These are phyloP conservation scores for Chymomyza costata DNA, from an alignment of 1,140 invertebrate species.

Conservation along the genomic window DNA sequence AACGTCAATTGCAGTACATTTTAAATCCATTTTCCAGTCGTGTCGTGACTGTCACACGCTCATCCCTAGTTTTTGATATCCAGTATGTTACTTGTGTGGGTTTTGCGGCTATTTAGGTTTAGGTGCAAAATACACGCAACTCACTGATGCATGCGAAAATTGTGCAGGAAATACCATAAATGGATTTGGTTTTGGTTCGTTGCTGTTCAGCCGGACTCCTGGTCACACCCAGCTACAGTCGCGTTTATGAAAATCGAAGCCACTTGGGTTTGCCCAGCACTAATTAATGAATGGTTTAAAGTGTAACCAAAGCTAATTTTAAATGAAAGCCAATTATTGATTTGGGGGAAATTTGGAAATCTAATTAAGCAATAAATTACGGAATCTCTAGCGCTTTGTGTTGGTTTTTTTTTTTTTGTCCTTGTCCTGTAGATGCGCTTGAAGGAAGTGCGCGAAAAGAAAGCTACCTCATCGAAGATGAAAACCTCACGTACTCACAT, in stretches of 20 bases:
- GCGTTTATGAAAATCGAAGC: too few relatives aligned
- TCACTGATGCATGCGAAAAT: conserved; percentile 60
- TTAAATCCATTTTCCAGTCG: too few relatives aligned
- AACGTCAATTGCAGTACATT: too few relatives aligned
- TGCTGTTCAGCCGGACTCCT: conserved; percentile 3
- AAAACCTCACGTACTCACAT: conserved; percentile 81
- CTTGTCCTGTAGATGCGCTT: conserved; percentile 80
- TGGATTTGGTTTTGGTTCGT: conserved; percentile 42
- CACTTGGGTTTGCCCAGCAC: conserved; percentile 23
- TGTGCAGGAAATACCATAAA: conserved; percentile 66
- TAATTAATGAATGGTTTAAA: conserved; percentile 53
- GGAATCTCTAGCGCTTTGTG: not conserved
- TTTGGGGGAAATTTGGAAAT: too few relatives aligned
- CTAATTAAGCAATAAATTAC: too few relatives aligned
- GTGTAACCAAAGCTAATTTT: too few relatives aligned
- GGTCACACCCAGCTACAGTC: too few relatives aligned
- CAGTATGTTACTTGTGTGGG: not conserved
- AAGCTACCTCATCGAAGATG: conserved; percentile 80
- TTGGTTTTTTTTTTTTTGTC: not conserved
- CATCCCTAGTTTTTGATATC: too few relatives aligned
- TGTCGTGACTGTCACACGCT: too few relatives aligned
- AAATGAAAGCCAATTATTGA: too few relatives aligned
- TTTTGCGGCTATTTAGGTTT: conserved; percentile 32
- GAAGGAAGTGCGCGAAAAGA: conserved; percentile 83
- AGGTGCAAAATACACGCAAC: conserved; percentile 63